Conservation (phyloP, 2,113 vertebrate genomes). For the Amia ocellicauda region DNA sequence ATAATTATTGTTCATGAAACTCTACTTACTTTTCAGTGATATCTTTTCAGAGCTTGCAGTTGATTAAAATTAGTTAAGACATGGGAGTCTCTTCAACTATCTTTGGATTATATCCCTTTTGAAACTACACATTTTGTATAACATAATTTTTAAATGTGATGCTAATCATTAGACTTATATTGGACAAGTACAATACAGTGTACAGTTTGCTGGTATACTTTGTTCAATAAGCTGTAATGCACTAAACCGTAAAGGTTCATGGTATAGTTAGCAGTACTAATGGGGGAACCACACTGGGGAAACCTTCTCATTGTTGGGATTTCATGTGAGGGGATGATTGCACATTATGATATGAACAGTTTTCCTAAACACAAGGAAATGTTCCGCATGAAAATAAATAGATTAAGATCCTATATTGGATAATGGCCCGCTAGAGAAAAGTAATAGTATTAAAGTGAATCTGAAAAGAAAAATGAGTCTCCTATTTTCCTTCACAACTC, state of each 20-base stretch:
- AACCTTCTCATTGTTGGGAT: slow-evolving; percentile 51
- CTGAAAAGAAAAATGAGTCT: slow-evolving; percentile 83
- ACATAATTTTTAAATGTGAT: too few relatives aligned
- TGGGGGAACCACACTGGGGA: slow-evolving; percentile 60
- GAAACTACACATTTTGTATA: too few relatives aligned
- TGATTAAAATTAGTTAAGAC: too few relatives aligned
- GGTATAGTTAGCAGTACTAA: slow-evolving; percentile 53
- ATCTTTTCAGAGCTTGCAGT: too few relatives aligned
- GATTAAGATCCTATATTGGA: slow-evolving; percentile 53
- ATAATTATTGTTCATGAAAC: too few relatives aligned
- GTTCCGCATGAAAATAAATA: slow-evolving; percentile 53
- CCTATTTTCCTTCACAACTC: slow-evolving; percentile 30
- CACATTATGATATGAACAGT: slow-evolving; percentile 56
- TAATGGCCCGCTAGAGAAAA: slow-evolving; percentile 54
- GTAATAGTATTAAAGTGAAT: slow-evolving; percentile 72
- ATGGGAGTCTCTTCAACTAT: too few relatives aligned
- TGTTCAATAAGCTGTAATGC: slow-evolving; percentile 36
- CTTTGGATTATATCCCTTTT: too few relatives aligned
- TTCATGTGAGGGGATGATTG: slow-evolving; percentile 52
- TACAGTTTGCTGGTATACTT: too few relatives aligned
- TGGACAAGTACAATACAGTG: too few relatives aligned
- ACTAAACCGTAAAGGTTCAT: slow-evolving; percentile 53
- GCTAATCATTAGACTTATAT: too few relatives aligned
- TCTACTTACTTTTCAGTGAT: too few relatives aligned
- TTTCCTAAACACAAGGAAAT: slow-evolving; percentile 46